Evolutionary conservation across 1,140 invertebrate genomes (phyloP).

Genomic region (Pectinophora gossypiella): DNA sequence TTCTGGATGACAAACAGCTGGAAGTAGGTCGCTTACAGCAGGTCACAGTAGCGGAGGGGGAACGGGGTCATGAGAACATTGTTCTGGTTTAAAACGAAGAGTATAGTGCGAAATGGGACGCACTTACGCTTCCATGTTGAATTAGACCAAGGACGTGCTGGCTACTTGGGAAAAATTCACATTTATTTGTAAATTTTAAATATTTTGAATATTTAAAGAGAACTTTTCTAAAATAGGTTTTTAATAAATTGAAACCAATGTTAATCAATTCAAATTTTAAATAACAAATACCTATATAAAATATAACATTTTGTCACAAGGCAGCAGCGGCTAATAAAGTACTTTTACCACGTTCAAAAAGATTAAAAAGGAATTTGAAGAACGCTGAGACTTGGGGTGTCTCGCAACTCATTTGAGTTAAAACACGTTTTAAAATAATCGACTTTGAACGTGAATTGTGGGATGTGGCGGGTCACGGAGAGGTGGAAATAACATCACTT

Average conservation of each 20-base stretch:
- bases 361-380: neutral
- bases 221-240: no score
- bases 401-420: neutral
- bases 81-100: constrained; percentile 40
- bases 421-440: constrained; percentile 43
- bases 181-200: no score
- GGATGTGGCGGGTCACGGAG: constrained; percentile 42
- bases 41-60: constrained; percentile 35
- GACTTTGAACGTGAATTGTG: constrained; percentile 64
- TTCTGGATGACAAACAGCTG: constrained; percentile 27
- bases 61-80: constrained; percentile 52
- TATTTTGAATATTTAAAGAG: no score
- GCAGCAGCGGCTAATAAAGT: no score
- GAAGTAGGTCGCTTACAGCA: constrained; percentile 40
- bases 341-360: no score
- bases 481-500: constrained; percentile 60
- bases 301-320: no score
- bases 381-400: neutral
- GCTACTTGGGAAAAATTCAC: no score
- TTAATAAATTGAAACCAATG: no score
- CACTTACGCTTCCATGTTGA: constrained; percentile 31
- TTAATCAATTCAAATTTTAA: no score
- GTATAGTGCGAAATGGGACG: constrained; percentile 34
- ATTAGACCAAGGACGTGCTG: constrained; percentile 43
- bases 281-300: no score